Evolutionary conservation across 2,113 vertebrate species (phyloP).

Genomic region (Lota lota): DNA sequence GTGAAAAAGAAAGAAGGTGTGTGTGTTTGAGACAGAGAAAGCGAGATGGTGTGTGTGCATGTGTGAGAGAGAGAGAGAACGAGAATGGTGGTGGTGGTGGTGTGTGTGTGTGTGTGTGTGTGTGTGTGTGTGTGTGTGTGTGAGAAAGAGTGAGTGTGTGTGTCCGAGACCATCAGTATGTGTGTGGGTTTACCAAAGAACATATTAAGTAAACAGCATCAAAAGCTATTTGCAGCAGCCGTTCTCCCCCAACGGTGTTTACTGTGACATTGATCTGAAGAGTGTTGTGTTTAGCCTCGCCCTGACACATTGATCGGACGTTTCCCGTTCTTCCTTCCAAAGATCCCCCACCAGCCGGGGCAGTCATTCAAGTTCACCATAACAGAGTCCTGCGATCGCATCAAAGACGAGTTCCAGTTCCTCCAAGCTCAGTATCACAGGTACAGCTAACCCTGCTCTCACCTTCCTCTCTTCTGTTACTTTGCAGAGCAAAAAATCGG

Average conservation of each 20-base stretch:
- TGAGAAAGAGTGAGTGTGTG: no score
- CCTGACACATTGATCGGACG: not conserved
- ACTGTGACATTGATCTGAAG: slow-evolving; percentile 48
- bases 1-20: not conserved
- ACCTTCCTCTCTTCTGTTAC: no score
- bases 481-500: no score
- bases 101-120: no score
- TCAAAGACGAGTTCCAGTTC: slow-evolving; percentile 96
- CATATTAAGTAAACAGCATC: no score
- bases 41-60: slow-evolving; percentile 1
- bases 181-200: not conserved
- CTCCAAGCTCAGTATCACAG: slow-evolving; percentile 96
- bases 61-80: slow-evolving; percentile 16
- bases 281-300: not conserved
- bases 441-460: slow-evolving; percentile 49
- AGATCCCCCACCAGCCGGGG: slow-evolving; percentile 90
- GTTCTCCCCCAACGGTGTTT: not conserved
- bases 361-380: slow-evolving; percentile 95
- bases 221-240: no score
- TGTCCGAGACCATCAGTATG: not conserved
- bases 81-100: slow-evolving; percentile 16
- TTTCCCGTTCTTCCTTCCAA: slow-evolving; percentile 2
- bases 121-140: no score
- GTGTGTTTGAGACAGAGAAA: not conserved
- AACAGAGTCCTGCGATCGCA: slow-evolving; percentile 90